A percentile compares a stretch with the other conserved stretches of the same genome.
These are phyloP conservation scores for Syngnathus floridae DNA, from an alignment of 2,113 vertebrate species.

Conservation along the genomic window DNA sequence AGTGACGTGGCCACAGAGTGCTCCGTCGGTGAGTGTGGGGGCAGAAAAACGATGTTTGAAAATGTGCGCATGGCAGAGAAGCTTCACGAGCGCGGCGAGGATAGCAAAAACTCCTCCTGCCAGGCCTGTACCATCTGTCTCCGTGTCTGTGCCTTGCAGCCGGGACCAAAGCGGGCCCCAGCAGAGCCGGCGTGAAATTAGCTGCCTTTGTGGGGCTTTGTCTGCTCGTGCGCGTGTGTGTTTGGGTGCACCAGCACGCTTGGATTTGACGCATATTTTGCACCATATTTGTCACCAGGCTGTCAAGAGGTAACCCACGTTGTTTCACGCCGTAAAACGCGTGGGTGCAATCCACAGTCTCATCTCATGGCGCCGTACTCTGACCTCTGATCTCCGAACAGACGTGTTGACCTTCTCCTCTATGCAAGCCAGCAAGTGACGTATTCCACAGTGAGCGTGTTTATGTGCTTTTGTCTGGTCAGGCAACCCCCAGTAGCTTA, in stretches of 20 bases:
- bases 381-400: constrained; percentile 55
- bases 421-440: constrained; percentile 20
- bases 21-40: constrained; percentile 36
- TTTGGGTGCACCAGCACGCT: constrained; percentile 58
- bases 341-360: constrained; percentile 30
- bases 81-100: constrained; percentile 36
- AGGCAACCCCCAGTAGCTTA: constrained; percentile 65
- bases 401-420: constrained; percentile 53
- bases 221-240: constrained; percentile 63
- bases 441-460: constrained; percentile 33
- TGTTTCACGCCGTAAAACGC: constrained; percentile 4
- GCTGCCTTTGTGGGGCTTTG: constrained; percentile 68
- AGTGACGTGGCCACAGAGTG: constrained; percentile 35
- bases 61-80: constrained; percentile 45
- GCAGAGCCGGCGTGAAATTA: constrained; percentile 68
- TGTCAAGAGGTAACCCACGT: constrained; percentile 50
- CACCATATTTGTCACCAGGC: constrained; percentile 60
- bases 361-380: constrained; percentile 45
- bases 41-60: constrained; percentile 52
- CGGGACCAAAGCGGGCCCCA: constrained; percentile 66
- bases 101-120: constrained; percentile 64
- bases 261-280: constrained; percentile 56
- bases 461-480: constrained; percentile 50
- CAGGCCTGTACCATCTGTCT: constrained; percentile 71
- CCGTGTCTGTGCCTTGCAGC: constrained; percentile 69